Percentiles rank a stretch among this genome's conserved stretches.
Conservation (phyloP, 2,113 vertebrate genomes). For the Kryptolebias marmoratus region DNA sequence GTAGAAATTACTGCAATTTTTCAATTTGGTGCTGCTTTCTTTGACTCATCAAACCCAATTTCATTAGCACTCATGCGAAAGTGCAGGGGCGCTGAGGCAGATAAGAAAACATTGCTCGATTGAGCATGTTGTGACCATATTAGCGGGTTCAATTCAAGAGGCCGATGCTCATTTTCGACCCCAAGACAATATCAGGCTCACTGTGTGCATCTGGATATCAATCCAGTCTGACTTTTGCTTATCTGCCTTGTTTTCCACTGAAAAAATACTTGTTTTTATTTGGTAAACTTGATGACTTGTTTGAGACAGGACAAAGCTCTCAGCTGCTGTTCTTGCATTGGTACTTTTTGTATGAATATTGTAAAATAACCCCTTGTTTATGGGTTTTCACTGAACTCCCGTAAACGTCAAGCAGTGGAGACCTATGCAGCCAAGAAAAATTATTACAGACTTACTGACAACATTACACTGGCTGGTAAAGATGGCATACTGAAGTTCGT, state of each 20-base stretch:
- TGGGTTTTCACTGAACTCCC: slow-evolving; percentile 14
- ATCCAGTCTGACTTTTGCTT: slow-evolving; percentile 27
- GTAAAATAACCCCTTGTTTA: slow-evolving; percentile 22
- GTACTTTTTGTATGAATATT: slow-evolving; percentile 5
- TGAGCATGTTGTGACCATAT: slow-evolving; percentile 56
- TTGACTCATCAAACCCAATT: slow-evolving; percentile 38
- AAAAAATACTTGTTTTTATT: background rate
- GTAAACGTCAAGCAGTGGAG: too few relatives aligned
- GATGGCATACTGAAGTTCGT: slow-evolving; percentile 97
- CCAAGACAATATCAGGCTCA: slow-evolving; percentile 14
- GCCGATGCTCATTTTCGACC: slow-evolving; percentile 36
- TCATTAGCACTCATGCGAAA: slow-evolving; percentile 22
- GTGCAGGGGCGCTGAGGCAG: slow-evolving; percentile 44
- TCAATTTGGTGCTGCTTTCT: slow-evolving; percentile 38
- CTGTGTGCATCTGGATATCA: slow-evolving; percentile 38
- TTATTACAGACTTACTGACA: slow-evolving; percentile 88
- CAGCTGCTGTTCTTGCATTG: slow-evolving; percentile 17
- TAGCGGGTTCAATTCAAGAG: slow-evolving; percentile 58
- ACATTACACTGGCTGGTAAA: slow-evolving; percentile 96
- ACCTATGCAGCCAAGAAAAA: background rate
- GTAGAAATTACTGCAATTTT: slow-evolving; percentile 15
- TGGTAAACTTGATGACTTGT: slow-evolving; percentile 26
- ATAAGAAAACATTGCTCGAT: slow-evolving; percentile 60
- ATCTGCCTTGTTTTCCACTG: slow-evolving; percentile 11
- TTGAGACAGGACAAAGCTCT: slow-evolving; percentile 16